phyloP scores from a whole-genome alignment of 2,888 invertebrate genomes.

The Autographa pulchrina region DNA sequence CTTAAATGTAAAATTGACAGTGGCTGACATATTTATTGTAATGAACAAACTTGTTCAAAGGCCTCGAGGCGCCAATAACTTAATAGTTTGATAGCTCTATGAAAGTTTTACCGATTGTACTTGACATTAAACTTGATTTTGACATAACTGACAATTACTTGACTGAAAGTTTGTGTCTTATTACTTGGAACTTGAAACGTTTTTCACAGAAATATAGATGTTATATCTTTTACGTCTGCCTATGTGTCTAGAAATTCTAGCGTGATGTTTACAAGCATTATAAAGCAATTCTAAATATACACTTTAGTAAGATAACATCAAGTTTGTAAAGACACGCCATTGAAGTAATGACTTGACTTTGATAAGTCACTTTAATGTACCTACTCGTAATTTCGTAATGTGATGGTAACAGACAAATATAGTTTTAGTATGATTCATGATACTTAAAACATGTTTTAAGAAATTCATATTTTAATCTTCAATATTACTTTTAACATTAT shows the following conservation, averaged over 20 bases:
- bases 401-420: background rate
- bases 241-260: background rate
- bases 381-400: background rate
- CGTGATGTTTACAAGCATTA: background rate
- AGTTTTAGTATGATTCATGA: no score
- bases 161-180: background rate
- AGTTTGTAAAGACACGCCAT: background rate
- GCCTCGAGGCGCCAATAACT: background rate
- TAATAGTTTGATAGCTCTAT: background rate
- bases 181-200: background rate
- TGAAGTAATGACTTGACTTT: background rate
- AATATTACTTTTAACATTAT: no score
- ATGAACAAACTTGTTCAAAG: background rate
- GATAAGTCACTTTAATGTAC: background rate
- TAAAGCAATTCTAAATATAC: background rate
- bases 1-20: background rate
- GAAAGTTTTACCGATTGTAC: background rate
- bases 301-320: background rate
- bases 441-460: no score
- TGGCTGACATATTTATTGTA: background rate
- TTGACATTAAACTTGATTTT: slow-evolving; percentile 8
- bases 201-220: background rate
- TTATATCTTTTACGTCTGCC: background rate
- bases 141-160: background rate
- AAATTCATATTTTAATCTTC: no score